Evolutionary conservation across 2,797 vertebrate species (phyloP).

Genomic region (Orestias chungarensis): DNA sequence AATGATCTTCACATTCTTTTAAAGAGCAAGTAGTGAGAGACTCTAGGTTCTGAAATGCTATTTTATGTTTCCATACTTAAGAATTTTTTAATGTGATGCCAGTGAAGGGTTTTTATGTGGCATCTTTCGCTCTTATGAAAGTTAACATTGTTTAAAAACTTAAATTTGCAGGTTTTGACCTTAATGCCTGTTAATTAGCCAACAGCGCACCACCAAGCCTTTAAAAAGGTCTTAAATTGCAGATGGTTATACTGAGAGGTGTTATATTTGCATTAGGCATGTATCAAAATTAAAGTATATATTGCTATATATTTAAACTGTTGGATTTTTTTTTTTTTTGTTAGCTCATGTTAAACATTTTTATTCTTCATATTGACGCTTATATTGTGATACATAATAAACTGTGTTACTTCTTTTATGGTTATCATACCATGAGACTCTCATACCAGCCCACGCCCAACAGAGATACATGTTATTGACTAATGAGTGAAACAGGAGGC

Average conservation of each 20-base stretch:
- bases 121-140: neutral
- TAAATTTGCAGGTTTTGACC: neutral
- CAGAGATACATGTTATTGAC: conserved; percentile 9
- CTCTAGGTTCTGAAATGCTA: conserved; percentile 25
- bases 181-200: neutral
- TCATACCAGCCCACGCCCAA: neutral
- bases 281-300: too few species aligned
- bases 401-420: neutral
- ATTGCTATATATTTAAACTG: too few species aligned
- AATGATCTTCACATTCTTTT: neutral
- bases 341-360: neutral
- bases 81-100: too few species aligned
- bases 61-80: too few species aligned
- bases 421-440: neutral
- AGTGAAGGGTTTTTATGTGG: too few species aligned
- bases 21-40: neutral
- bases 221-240: too few species aligned
- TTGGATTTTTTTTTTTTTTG: neutral
- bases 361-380: neutral
- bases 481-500: conserved; percentile 28
- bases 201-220: neutral
- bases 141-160: neutral
- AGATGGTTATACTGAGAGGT: too few species aligned
- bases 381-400: neutral
- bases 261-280: too few species aligned